phyloP scores from a whole-genome alignment of 2,113 vertebrate genomes.

The Alouatta palliata region DNA sequence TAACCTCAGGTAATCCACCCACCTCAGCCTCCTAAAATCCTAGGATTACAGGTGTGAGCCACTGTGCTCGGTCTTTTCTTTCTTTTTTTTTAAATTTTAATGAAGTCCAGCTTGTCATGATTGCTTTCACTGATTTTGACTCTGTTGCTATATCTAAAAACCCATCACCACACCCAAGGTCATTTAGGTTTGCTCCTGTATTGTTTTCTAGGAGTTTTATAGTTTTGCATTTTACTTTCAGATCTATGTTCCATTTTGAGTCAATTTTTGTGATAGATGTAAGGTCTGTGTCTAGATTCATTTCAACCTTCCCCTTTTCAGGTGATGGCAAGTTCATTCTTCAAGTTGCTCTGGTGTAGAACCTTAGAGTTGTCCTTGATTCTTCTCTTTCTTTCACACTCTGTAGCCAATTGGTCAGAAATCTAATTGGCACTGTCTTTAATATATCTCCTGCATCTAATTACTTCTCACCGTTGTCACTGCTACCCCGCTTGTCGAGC shows the following conservation, averaged over 20 bases:
- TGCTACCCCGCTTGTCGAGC: not conserved
- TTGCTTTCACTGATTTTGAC: not conserved
- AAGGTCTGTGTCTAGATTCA: not conserved
- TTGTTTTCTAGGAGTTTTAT: not conserved
- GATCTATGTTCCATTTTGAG: not conserved
- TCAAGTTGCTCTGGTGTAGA: not conserved
- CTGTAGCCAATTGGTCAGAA: not conserved
- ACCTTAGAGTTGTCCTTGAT: not conserved
- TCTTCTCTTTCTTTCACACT: not conserved
- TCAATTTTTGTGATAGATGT: not conserved
- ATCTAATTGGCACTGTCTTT: not conserved
- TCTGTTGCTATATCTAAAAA: not conserved
- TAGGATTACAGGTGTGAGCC: not conserved
- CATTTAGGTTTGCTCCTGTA: not conserved
- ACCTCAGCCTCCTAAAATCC: not conserved
- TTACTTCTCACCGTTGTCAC: not conserved
- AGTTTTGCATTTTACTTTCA: not conserved
- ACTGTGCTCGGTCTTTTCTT: rapidly evolving
- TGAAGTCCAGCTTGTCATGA: not conserved
- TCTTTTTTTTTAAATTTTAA: too few relatives aligned
- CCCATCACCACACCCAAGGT: not conserved
- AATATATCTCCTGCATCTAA: not conserved
- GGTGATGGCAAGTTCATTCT: not conserved
- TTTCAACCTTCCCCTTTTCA: not conserved
- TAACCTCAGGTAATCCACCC: not conserved